Evolutionary conservation across 2,888 invertebrate genomes (phyloP).

Genomic region (Drosophila cognata): DNA sequence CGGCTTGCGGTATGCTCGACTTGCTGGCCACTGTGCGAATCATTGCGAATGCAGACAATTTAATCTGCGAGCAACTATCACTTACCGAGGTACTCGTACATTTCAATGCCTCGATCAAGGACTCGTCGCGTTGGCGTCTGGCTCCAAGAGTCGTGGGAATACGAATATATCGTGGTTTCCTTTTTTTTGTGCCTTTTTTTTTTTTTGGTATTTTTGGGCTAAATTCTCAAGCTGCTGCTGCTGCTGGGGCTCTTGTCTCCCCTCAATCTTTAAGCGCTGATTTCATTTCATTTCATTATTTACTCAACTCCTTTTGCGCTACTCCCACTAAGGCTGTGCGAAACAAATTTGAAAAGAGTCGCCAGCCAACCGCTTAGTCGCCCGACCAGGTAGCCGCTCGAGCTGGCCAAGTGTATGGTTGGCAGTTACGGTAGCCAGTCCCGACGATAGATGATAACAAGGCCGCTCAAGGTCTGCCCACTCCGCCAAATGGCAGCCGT

Average conservation of each 20-base stretch:
- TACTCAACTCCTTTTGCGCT: conserved; percentile 11
- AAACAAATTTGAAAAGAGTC: conserved; percentile 28
- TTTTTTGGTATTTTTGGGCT: conserved; percentile 20
- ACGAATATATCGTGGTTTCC: conserved; percentile 30
- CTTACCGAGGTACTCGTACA: conserved; percentile 30
- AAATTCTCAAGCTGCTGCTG: conserved; percentile 54
- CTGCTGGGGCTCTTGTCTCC: conserved; percentile 55
- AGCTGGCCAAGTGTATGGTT: conserved; percentile 34
- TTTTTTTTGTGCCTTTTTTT: conserved; percentile 19
- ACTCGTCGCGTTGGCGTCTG: conserved; percentile 60
- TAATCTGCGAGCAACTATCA: conserved; percentile 47
- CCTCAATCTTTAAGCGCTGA: conserved; percentile 48
- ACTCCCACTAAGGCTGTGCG: conserved; percentile 53
- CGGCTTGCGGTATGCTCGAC: conserved; percentile 61
- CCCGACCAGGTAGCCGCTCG: conserved; percentile 46
- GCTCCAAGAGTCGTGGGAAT: conserved; percentile 68
- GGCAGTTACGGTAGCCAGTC: conserved; percentile 7
- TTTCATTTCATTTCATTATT: conserved; percentile 37
- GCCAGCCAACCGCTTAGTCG: conserved; percentile 45
- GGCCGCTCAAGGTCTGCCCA: conserved; percentile 32
- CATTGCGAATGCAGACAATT: conserved; percentile 34
- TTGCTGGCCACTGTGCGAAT: conserved; percentile 49
- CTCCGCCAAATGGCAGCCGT: neutral
- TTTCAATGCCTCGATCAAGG: conserved; percentile 60
- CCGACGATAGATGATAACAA: conserved; percentile 43